phyloP scores from a whole-genome alignment of 2,888 invertebrate genomes.

The Formica aserva region DNA sequence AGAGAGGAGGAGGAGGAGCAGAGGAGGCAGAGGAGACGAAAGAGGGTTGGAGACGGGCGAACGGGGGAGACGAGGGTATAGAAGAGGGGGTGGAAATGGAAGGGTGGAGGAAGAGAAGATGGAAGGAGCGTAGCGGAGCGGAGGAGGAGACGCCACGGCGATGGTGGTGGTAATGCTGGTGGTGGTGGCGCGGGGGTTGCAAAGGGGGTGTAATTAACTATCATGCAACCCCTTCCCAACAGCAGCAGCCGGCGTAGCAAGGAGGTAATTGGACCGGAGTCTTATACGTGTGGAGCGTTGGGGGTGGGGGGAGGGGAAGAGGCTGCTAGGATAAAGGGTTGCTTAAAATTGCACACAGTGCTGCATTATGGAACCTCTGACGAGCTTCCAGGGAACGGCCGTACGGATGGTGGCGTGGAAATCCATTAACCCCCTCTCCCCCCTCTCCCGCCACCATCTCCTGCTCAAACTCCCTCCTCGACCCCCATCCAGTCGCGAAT shows the following conservation, averaged over 20 bases:
- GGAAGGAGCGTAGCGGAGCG: slow-evolving; percentile 63
- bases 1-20: slow-evolving; percentile 50
- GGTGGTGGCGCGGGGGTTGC: slow-evolving; percentile 71
- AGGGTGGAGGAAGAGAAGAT: slow-evolving; percentile 55
- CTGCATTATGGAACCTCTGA: slow-evolving; percentile 85
- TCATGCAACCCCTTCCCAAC: slow-evolving; percentile 84
- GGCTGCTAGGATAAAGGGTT: slow-evolving; percentile 83
- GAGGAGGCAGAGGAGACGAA: slow-evolving; percentile 58
- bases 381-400: slow-evolving; percentile 81
- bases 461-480: slow-evolving; percentile 62
- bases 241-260: slow-evolving; percentile 84
- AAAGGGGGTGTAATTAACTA: slow-evolving; percentile 85
- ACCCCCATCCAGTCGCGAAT: slow-evolving; percentile 80
- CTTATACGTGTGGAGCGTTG: slow-evolving; percentile 82
- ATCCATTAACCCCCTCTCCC: slow-evolving; percentile 80
- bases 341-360: slow-evolving; percentile 85
- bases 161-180: slow-evolving; percentile 74
- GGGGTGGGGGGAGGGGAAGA: slow-evolving; percentile 74
- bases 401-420: slow-evolving; percentile 83
- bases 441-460: slow-evolving; percentile 62
- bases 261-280: slow-evolving; percentile 85
- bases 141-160: slow-evolving; percentile 61
- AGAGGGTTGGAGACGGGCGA: slow-evolving; percentile 53
- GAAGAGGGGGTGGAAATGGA: slow-evolving; percentile 51
- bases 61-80: slow-evolving; percentile 40